Conservation (phyloP, 1,140 invertebrate species). For the Cotesia vestalis region DNA sequence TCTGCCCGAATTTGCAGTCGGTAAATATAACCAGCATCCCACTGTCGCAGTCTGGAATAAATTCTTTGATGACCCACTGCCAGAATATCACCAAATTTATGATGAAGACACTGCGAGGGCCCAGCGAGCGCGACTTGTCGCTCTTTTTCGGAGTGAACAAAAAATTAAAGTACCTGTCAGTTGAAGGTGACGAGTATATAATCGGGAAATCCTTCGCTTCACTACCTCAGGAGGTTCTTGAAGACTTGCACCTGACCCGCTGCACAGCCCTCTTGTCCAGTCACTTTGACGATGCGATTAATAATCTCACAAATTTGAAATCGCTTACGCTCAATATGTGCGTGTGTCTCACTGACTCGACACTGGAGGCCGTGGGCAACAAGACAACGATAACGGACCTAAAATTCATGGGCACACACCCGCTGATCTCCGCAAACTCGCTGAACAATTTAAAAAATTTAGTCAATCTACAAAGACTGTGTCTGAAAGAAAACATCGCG, state of each 20-base stretch:
- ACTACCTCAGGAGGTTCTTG: constrained; percentile 49
- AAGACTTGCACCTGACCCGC: constrained; percentile 47
- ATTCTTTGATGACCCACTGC: constrained; percentile 49
- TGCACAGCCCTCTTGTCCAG: constrained; percentile 44
- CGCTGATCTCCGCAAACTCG: constrained; percentile 36
- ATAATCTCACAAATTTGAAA: constrained; percentile 43
- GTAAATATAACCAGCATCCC: constrained; percentile 51
- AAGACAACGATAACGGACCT: constrained; percentile 40
- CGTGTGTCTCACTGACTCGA: constrained; percentile 34
- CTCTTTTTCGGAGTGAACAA: constrained; percentile 52
- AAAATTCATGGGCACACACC: constrained; percentile 36
- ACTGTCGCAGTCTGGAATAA: constrained; percentile 53
- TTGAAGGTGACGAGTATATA: constrained; percentile 43
- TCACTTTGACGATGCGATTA: constrained; percentile 47
- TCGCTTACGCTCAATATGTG: constrained; percentile 43
- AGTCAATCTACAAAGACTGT: constrained; percentile 47
- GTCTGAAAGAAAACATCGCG: constrained; percentile 18
- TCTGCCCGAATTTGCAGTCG: constrained; percentile 56
- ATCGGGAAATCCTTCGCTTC: constrained; percentile 49
- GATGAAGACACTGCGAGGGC: constrained; percentile 45
- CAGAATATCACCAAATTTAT: constrained; percentile 50
- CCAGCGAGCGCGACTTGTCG: constrained; percentile 55
- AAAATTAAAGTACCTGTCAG: constrained; percentile 50
- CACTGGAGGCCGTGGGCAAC: constrained; percentile 41
- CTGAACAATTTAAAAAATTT: constrained; percentile 44